Evolutionary conservation across 1,140 invertebrate genomes (phyloP), one percentile per base, ranked within the genome.

Genomic region (Laodelphax striatellus): DNA sequence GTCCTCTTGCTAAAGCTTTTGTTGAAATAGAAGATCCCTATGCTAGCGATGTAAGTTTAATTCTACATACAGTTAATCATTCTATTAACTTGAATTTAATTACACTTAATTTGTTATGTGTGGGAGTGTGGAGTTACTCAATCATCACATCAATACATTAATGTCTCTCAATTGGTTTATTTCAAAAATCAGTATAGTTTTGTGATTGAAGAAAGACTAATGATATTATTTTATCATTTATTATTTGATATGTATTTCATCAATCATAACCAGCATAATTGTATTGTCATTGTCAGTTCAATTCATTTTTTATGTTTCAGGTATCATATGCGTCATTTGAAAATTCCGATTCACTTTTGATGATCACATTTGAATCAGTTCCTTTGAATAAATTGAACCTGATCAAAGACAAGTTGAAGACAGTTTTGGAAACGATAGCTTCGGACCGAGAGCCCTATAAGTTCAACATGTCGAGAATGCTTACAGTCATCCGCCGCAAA

Each of bases 11-110:
- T 68, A 80, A 85, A 67, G 82, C 85, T 63, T 91, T 95, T 75
- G 86, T 94, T 5, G 90, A 94, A 75, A 81, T 82, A 19, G 80
- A 85, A 42, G 86, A 94, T 68, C 89, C 91, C 0, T 83, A 82
- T 66, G 89, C 88, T 44, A 90, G 86, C 69, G 80, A 83, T 68
- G 87, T 90, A 73, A 75, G 73, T 71, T 28, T 14, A 13, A 24
- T 19, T 14, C 24, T 4, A 28, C 6, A 6, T 28, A 4, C 24
- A 28, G 24, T 28, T 4, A 28, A 28, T 28, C 6, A 6, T 28
- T 4, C 24, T 4, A 28, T 28, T 28, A 6, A 28, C n/a, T n/a
- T n/a, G n/a, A 28, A 6, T 4, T 4, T 28, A 28, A 28, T 4
- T 28, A 4, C 24, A 28, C 24, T 28, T 28, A 28, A 2, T 28